phyloP scores from a whole-genome alignment of 2,797 vertebrate genomes.

The Hemibagrus guttatus region DNA sequence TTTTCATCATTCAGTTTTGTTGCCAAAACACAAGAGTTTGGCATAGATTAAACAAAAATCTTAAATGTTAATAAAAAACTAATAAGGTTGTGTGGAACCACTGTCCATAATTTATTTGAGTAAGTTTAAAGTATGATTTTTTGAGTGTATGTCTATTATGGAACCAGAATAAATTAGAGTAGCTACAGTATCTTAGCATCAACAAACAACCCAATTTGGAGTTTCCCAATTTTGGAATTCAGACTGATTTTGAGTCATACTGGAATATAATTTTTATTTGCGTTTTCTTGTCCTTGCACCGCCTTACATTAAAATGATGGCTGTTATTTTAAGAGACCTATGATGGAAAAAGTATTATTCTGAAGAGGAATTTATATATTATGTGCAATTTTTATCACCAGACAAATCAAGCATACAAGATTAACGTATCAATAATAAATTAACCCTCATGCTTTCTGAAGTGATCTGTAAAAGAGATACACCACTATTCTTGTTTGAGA shows the following conservation, averaged over 20 bases:
- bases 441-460: not conserved
- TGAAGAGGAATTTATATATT: not conserved
- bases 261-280: not conserved
- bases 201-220: not conserved
- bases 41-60: no score
- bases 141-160: not conserved
- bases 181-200: not conserved
- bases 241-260: not conserved
- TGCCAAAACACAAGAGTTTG: no score
- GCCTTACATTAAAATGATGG: not conserved
- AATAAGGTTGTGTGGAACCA: no score
- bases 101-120: no score
- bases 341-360: not conserved
- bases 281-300: not conserved
- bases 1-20: no score
- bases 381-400: not conserved
- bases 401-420: not conserved
- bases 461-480: not conserved
- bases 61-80: no score
- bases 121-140: no score
- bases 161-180: not conserved
- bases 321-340: not conserved
- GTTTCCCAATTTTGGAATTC: no score
- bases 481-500: not conserved
- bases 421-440: not conserved